phyloP scores from a whole-genome alignment of 1,140 invertebrate genomes.

The Elymnias hypermnestra region DNA sequence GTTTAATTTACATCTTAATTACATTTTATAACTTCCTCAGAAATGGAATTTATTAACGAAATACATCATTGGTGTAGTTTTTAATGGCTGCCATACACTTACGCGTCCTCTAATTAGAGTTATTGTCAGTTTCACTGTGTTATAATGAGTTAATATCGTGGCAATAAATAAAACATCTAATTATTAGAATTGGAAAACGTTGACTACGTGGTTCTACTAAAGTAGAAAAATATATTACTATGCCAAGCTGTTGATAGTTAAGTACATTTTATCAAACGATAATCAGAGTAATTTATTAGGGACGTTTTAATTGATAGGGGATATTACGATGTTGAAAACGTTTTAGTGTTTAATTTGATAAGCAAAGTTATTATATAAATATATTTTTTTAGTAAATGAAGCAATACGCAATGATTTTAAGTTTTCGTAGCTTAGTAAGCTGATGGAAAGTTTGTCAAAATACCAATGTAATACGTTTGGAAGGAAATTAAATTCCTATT shows the following conservation, averaged over 20 bases:
- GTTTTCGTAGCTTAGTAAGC: no score
- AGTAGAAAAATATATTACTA: not conserved
- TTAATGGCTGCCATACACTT: constrained; percentile 12
- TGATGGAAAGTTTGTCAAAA: no score
- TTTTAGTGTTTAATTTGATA: no score
- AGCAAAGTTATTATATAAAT: no score
- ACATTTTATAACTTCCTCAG: constrained; percentile 9
- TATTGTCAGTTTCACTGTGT: constrained; percentile 17
- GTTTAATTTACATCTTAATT: constrained; percentile 15
- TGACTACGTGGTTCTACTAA: no score
- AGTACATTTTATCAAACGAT: not conserved
- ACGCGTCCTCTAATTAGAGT: constrained; percentile 13
- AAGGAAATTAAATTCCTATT: no score
- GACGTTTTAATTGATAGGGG: not conserved
- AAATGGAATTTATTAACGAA: constrained; percentile 19
- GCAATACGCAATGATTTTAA: no score
- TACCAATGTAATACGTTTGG: no score
- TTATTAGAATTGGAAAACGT: constrained; percentile 13
- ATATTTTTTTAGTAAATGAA: no score
- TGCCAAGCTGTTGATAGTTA: not conserved
- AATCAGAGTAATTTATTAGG: constrained; percentile 4
- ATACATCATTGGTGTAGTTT: constrained; percentile 15
- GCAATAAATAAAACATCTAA: constrained; percentile 21
- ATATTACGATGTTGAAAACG: not conserved
- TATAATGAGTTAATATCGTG: constrained; percentile 18